phyloP scores from a whole-genome alignment of 2,888 invertebrate species.

The Cephus sareptanus region DNA sequence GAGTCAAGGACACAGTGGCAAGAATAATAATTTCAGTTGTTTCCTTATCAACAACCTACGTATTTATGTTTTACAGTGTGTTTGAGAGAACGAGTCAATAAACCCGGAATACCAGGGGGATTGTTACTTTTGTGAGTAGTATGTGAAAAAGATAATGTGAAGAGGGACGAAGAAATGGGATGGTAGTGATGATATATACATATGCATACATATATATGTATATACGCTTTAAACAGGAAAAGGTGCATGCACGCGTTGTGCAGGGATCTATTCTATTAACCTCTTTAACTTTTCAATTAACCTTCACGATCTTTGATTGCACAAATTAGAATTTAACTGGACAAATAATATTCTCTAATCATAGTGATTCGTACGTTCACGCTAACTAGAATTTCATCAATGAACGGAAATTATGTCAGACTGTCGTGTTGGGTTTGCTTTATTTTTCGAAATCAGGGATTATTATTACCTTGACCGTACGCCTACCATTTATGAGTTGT shows the following conservation, averaged over 20 bases:
- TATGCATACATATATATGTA: background rate
- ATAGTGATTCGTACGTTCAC: background rate
- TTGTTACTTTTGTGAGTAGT: conserved; percentile 62
- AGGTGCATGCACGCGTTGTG: background rate
- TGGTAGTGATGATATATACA: background rate
- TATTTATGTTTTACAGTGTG: conserved; percentile 52
- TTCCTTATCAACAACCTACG: background rate
- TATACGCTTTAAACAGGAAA: background rate
- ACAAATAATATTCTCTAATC: background rate
- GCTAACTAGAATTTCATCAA: background rate
- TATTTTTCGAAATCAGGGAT: background rate
- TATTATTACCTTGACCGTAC: background rate
- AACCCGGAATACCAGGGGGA: conserved; percentile 47
- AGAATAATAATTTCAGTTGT: background rate
- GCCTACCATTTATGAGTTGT: background rate
- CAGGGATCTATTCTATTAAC: background rate
- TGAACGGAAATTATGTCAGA: background rate
- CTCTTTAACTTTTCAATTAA: background rate
- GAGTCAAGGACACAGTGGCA: background rate
- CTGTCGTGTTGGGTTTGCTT: background rate
- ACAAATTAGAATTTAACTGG: background rate
- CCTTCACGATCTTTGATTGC: background rate
- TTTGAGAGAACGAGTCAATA: conserved; percentile 50
- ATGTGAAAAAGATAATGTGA: conserved; percentile 12
- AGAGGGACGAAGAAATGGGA: conserved; percentile 8